A percentile compares a stretch with the other conserved stretches of the same genome.
phyloP scores from a whole-genome alignment of 2,797 vertebrate species.

The Hafferia zeledoni region DNA sequence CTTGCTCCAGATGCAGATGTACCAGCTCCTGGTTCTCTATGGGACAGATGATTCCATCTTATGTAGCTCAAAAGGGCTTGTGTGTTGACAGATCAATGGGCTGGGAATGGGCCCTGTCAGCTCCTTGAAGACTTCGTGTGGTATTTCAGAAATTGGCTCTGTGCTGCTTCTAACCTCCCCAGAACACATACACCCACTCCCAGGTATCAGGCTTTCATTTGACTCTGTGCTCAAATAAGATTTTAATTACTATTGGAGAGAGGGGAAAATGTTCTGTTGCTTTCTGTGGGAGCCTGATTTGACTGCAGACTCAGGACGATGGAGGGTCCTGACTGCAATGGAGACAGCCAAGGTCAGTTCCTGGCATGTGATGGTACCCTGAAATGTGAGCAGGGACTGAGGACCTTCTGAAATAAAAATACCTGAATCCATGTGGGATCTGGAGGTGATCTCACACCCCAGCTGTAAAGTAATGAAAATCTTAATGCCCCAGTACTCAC shows the following conservation, averaged over 20 bases:
- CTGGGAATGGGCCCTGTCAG: rapidly evolving
- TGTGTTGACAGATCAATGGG: not conserved
- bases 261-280: not conserved
- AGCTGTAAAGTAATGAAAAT: not conserved
- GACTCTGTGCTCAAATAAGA: not conserved
- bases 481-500: not conserved
- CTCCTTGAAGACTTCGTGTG: not conserved
- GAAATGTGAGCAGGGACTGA: not conserved
- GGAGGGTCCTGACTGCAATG: not conserved
- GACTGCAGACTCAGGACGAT: not conserved
- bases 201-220: not conserved
- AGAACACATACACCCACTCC: not conserved
- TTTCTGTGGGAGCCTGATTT: not conserved
- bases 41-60: not conserved
- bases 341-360: not conserved
- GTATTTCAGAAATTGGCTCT: not conserved
- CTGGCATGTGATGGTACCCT: not conserved
- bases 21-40: not conserved
- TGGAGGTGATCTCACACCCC: not conserved
- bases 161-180: not conserved
- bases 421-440: not conserved
- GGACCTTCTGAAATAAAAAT: not conserved
- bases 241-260: not conserved
- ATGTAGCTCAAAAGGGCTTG: not conserved
- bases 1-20: not conserved